phyloP scores from a whole-genome alignment of 2,888 invertebrate species.

The Mesorhabditis sp. region DNA sequence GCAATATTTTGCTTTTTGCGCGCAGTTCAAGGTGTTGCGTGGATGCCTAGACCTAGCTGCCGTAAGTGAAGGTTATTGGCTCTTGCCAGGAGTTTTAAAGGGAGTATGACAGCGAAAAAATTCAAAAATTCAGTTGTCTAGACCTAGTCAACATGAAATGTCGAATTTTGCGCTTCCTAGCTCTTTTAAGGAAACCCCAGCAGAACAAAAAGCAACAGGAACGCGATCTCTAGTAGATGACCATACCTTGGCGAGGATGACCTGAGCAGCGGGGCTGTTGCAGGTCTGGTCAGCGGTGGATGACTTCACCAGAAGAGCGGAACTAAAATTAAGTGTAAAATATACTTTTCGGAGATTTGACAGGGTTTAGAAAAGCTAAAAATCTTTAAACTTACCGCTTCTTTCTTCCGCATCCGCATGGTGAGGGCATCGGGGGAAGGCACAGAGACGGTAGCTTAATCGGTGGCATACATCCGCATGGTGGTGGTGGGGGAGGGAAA shows the following conservation, averaged over 20 bases:
- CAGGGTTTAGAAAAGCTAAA: background rate
- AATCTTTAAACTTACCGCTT: background rate
- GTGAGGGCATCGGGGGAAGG: background rate
- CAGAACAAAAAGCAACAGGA: too few relatives aligned
- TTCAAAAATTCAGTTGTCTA: too few relatives aligned
- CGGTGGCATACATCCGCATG: conserved; percentile 2
- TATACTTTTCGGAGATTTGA: background rate
- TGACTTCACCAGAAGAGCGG: background rate
- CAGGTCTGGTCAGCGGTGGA: background rate
- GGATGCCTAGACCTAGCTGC: too few relatives aligned
- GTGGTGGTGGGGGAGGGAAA: background rate
- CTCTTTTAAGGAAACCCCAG: too few relatives aligned
- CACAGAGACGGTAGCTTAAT: background rate
- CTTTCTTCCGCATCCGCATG: background rate
- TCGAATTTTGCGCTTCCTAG: too few relatives aligned
- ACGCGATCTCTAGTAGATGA: background rate
- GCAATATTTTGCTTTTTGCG: too few relatives aligned
- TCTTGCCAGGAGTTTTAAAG: too few relatives aligned
- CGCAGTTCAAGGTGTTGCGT: too few relatives aligned
- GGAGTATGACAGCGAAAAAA: too few relatives aligned
- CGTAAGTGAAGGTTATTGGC: too few relatives aligned
- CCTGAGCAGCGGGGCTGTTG: background rate
- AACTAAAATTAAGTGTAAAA: background rate
- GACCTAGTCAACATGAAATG: too few relatives aligned
- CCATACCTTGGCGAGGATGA: background rate